Conservation (phyloP, 1,140 invertebrate species). For the Drosophila nasuta region DNA sequence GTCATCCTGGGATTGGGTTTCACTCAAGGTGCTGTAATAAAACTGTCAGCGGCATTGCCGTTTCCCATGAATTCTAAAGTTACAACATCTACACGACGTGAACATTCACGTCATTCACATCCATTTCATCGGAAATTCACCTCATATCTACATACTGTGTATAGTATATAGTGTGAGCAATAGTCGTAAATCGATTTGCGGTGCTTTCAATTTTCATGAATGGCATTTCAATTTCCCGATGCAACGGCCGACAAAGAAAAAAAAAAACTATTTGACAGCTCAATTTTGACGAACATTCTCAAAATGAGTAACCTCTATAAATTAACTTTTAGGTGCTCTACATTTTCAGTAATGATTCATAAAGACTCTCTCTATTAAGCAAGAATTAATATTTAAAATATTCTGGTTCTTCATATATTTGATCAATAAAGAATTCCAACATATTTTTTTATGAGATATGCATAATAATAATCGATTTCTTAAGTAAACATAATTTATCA, state of each 20-base stretch:
- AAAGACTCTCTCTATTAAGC: too few species aligned
- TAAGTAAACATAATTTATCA: too few species aligned
- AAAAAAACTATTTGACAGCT: not conserved
- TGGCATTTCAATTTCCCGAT: slow-evolving; percentile 51
- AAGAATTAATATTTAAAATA: too few species aligned
- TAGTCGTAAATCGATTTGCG: slow-evolving; percentile 28
- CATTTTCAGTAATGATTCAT: too few species aligned
- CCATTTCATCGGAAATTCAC: slow-evolving; percentile 17
- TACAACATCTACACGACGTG: slow-evolving; percentile 5
- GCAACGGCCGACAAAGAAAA: not conserved
- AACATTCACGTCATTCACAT: slow-evolving; percentile 7
- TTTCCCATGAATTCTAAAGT: slow-evolving; percentile 31
- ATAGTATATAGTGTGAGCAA: not conserved
- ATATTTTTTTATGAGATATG: too few species aligned
- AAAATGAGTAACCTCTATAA: not conserved
- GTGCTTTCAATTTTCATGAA: slow-evolving; percentile 44
- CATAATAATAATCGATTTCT: too few species aligned
- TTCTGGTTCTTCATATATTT: too few species aligned
- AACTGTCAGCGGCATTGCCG: slow-evolving; percentile 13
- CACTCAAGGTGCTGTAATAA: slow-evolving; percentile 42
- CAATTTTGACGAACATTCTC: slow-evolving; percentile 22
- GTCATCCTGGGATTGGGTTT: slow-evolving; percentile 18
- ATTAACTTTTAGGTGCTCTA: too few species aligned
- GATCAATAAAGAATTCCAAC: too few species aligned
- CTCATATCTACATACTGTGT: not conserved